Evolutionary conservation across 2,797 vertebrate genomes (phyloP), one percentile per base, ranked within the genome.

Genomic region (Crypturellus tataupa): DNA sequence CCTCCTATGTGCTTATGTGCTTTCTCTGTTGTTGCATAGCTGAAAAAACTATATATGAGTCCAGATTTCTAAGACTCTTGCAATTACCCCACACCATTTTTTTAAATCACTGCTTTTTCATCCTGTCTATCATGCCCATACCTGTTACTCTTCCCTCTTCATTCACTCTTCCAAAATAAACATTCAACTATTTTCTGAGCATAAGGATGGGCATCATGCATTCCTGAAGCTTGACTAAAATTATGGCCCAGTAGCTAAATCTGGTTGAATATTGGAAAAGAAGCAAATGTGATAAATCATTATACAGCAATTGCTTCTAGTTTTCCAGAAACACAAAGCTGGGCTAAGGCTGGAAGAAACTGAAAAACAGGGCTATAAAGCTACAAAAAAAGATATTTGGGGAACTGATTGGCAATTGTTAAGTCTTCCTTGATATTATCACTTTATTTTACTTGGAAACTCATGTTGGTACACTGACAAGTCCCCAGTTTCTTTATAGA

Each of bases 1-100:
- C 2, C 0, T 64, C 49, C 33, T n/a, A 3, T 39, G 6, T 29
- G 11, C 5, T 39, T 68, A 24, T 1, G 14, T 40, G 46, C 2
- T 49, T 40, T 39, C 2, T 39, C 23, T 37, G 13, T 18, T 51
- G 18, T 68, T 46, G 16, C 37, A 65, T 4, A 11, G n/a, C 33
- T 37, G 17, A 58, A 40, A 76, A 65, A 24, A 42, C 27, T 24
- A 5, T 39, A 37, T 37, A 14, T 21, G 35, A 59, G 35, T 56
- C 6, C 39, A 67, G 12, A 53, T 59, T 20, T 24, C 1, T 0
- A 33, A 17, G 9, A 64, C 49, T 42, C n/a, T 37, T 79, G 9
- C 8, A 44, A 72, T 53, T 82, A 20, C 14, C 15, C 16, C 27
- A 8, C 19, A 35, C 3, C 10, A 3, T 25, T 27, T 47, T 78